Conservation (phyloP, 2,888 invertebrate species). For the Cryptosula pallasiana region DNA sequence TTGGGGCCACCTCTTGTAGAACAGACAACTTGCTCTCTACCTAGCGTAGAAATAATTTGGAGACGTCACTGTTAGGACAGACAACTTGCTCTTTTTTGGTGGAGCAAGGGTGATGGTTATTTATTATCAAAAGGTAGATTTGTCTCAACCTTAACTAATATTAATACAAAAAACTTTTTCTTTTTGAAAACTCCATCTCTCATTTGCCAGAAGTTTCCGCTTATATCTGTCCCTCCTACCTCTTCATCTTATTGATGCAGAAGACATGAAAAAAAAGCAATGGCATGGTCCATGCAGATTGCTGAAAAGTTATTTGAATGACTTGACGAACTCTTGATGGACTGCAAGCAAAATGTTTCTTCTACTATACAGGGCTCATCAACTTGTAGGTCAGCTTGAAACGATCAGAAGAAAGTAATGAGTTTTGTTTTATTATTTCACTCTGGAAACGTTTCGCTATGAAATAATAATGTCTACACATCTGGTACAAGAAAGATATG, state of each 20-base stretch:
- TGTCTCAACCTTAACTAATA: neutral
- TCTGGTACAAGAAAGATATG: no score
- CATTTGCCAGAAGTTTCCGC: conserved; percentile 81
- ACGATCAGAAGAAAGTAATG: conserved; percentile 73
- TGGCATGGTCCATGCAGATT: conserved; percentile 69
- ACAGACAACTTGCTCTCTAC: no score
- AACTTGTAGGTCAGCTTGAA: conserved; percentile 78
- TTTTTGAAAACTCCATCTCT: neutral
- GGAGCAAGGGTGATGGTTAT: no score
- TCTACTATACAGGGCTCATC: conserved; percentile 86
- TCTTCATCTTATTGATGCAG: conserved; percentile 80
- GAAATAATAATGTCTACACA: no score
- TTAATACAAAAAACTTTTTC: neutral
- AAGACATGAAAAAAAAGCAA: conserved; percentile 48
- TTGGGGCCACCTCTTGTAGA: no score
- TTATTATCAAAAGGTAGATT: no score
- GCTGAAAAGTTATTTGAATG: conserved; percentile 81
- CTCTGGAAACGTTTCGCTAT: no score
- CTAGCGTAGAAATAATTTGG: no score
- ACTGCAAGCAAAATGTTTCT: conserved; percentile 92
- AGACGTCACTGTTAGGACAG: no score
- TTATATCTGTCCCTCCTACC: conserved; percentile 84
- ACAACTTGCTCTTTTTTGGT: no score
- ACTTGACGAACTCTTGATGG: conserved; percentile 89
- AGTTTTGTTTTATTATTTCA: no score